Evolutionary conservation across 2,113 vertebrate species (phyloP).

Genomic region (Larimichthys polyactis): DNA sequence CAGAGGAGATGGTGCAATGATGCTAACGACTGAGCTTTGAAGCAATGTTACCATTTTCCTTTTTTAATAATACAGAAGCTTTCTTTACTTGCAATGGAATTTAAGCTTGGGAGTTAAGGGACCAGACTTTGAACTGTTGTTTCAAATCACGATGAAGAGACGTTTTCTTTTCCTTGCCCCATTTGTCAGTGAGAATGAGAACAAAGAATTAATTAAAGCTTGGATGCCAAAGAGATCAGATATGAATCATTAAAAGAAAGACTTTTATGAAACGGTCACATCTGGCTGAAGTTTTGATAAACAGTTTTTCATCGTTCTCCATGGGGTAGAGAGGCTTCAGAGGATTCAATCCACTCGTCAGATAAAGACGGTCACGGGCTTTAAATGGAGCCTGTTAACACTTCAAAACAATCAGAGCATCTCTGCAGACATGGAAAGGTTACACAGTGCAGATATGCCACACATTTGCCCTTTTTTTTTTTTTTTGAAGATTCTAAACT

Average conservation of each 20-base stretch:
- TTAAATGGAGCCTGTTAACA: constrained; percentile 52
- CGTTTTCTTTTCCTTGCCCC: constrained; percentile 5
- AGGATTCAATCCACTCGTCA: constrained; percentile 60
- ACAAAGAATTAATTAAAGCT: constrained; percentile 56
- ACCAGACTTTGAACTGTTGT: constrained; percentile 34
- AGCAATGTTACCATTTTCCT: constrained; percentile 22
- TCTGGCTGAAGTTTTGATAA: constrained; percentile 49
- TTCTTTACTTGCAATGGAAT: constrained; percentile 19
- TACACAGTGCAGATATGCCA: constrained; percentile 49
- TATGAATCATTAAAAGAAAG: constrained; percentile 35
- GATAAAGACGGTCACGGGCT: constrained; percentile 55
- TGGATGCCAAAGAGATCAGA: constrained; percentile 45
- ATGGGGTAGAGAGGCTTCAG: constrained; percentile 47
- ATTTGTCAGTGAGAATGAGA: constrained; percentile 32
- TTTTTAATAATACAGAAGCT: constrained; percentile 30
- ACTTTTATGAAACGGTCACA: constrained; percentile 46
- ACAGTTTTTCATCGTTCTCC: constrained; percentile 45
- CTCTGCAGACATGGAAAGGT: constrained; percentile 50
- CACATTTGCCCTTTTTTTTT: constrained; percentile 15
- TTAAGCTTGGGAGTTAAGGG: constrained; percentile 13
- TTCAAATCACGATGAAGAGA: constrained; percentile 41
- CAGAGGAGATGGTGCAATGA: constrained; percentile 13
- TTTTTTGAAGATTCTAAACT: constrained; percentile 14
- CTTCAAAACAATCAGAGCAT: constrained; percentile 68
- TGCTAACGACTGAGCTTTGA: constrained; percentile 29